Conservation (phyloP, 2,113 vertebrate genomes). For the Bubalus kerabau region DNA sequence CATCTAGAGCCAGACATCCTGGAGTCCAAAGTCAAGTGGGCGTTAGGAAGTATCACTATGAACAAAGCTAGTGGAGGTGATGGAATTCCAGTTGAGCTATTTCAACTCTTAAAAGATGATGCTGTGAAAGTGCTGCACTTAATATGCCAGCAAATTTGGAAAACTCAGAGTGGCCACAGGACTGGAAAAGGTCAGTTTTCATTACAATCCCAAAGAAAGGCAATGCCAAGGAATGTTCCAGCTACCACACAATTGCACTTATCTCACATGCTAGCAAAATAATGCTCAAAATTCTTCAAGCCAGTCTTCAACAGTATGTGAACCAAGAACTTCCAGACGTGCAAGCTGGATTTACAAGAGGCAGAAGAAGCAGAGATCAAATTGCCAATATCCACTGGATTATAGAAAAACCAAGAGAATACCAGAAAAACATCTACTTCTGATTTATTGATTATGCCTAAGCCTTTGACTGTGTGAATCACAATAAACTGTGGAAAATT, state of each 20-base stretch:
- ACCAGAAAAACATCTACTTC: not conserved
- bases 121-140: not conserved
- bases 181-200: not conserved
- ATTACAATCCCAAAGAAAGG: not conserved
- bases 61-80: not conserved
- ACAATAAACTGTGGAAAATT: not conserved
- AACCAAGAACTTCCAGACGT: not conserved
- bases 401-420: not conserved
- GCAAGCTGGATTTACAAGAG: not conserved
- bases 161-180: not conserved
- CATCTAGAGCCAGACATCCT: not conserved
- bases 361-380: not conserved
- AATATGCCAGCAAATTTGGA: not conserved
- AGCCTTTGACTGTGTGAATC: not conserved
- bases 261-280: not conserved
- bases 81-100: not conserved
- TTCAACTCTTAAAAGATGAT: not conserved
- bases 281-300: not conserved
- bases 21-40: not conserved
- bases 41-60: not conserved
- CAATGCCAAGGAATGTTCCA: not conserved
- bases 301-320: not conserved
- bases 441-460: not conserved
- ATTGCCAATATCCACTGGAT: not conserved
- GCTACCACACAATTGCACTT: not conserved